phyloP scores from a whole-genome alignment of 2,888 invertebrate genomes.

The Stenodema calcarata region DNA sequence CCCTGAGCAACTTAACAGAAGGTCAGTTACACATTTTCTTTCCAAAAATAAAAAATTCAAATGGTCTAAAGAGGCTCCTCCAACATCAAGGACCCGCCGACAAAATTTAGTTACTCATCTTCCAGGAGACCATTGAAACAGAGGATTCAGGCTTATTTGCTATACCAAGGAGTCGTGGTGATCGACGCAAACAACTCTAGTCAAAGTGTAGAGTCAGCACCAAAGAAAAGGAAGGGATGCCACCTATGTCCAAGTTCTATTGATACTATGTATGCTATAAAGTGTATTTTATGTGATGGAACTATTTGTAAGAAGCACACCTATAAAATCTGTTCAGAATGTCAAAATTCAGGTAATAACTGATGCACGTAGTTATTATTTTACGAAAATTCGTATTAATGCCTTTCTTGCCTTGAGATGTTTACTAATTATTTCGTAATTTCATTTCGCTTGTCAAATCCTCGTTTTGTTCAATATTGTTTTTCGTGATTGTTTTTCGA shows the following conservation, averaged over 20 bases:
- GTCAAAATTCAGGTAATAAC: constrained; percentile 11
- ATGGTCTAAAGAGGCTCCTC: background rate
- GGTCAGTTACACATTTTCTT: background rate
- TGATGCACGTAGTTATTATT: constrained; percentile 7
- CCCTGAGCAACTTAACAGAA: background rate
- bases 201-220: constrained; percentile 9
- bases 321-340: background rate
- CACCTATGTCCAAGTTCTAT: constrained; percentile 14
- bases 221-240: background rate
- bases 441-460: background rate
- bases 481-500: constrained; percentile 4
- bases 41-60: background rate
- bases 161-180: background rate
- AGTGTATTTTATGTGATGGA: constrained; percentile 7
- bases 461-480: background rate
- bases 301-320: constrained; percentile 18
- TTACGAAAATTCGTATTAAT: background rate
- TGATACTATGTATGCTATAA: constrained; percentile 6
- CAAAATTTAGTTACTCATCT: background rate
- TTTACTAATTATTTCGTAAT: constrained; percentile 10
- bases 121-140: background rate
- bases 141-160: constrained; percentile 7
- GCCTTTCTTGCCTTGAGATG: background rate
- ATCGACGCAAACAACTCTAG: constrained; percentile 14
- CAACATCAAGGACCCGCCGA: background rate